Base-by-base conservation (phyloP, 2,113 vertebrate species). In the Propithecus coquereli region DNA sequence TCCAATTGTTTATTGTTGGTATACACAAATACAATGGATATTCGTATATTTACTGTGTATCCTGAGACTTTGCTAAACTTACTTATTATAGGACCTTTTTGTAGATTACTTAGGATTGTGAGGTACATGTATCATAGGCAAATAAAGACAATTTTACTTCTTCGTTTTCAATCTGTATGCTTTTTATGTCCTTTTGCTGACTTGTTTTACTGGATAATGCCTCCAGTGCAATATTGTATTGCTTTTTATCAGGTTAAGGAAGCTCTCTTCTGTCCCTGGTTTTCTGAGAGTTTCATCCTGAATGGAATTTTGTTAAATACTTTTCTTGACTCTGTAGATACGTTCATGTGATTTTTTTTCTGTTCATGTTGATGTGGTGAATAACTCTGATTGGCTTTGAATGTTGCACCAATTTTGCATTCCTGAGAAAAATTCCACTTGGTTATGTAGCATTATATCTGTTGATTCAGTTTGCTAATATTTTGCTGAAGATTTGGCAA, bases 221-320 rank as follows among this genome's bases (percentile, higher is more conserved):
- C 22, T 63, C n/a, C 22, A 63, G 23, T 95, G 23, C 50, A 83
- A 0, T 59, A 37, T 54, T 88, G 17, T 52, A 54, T 54, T 79
- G 61, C 47, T 91, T 57, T 91, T 47, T 73, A 47, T 79, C 61
- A 87, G 32, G 20, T 37, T 65, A n/a, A 91, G 79, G 66, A 93
- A 59, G 14, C 32, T 63, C 18, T 86, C 18, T 87, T 91, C 61
- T 65, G 23, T 80, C 71, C 9, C 57, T 92, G 13, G 23, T 79
- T 92, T 92, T 92, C 54, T 94, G 43, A 87, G 37, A 73, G 43
- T 92, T 92, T 84, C 92, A 30, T 74, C 73, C 30, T 79, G 66
- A 90, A 87, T 87, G 25, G 25, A 87, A 61, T 57, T 90, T 92
- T 90, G 45, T 80, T n/a, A 76, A 86, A 47, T 57, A 45, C 23